Conservation (phyloP, 2,888 invertebrate genomes). For the Pheosia gnoma region DNA sequence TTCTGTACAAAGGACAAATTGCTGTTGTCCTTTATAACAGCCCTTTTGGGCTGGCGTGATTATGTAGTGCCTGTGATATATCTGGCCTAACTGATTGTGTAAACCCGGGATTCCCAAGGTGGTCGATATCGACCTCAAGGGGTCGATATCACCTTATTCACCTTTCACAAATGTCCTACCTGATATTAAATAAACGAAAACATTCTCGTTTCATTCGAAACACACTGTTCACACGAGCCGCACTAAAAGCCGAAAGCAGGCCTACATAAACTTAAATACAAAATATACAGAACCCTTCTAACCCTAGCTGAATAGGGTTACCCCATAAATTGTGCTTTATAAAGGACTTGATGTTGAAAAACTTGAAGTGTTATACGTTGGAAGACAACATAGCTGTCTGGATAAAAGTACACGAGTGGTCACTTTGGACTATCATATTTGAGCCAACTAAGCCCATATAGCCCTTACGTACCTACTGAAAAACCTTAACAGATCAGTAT, state of each 20-base stretch:
- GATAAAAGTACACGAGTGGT: no score
- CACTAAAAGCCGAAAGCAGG: conserved; percentile 14
- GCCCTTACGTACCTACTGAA: no score
- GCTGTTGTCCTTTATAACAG: not conserved
- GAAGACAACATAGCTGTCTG: no score
- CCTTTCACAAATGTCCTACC: not conserved
- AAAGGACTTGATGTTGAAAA: not conserved
- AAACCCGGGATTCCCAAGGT: no score
- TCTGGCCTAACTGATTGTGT: no score
- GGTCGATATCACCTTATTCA: not conserved
- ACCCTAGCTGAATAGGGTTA: conserved; percentile 7
- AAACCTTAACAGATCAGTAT: no score
- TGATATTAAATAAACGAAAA: not conserved
- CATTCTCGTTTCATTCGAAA: not conserved
- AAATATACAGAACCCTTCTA: conserved; percentile 29
- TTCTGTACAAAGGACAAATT: not conserved
- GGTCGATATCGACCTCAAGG: not conserved
- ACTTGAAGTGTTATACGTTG: no score
- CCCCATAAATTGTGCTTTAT: not conserved
- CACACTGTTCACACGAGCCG: conserved; percentile 2
- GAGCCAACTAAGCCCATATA: no score
- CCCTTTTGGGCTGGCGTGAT: no score
- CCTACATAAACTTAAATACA: conserved; percentile 37
- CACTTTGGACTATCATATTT: no score
- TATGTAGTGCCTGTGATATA: no score